Evolutionary conservation across 1,140 invertebrate species (phyloP).

Genomic region (Brevipalpus yothersi): DNA sequence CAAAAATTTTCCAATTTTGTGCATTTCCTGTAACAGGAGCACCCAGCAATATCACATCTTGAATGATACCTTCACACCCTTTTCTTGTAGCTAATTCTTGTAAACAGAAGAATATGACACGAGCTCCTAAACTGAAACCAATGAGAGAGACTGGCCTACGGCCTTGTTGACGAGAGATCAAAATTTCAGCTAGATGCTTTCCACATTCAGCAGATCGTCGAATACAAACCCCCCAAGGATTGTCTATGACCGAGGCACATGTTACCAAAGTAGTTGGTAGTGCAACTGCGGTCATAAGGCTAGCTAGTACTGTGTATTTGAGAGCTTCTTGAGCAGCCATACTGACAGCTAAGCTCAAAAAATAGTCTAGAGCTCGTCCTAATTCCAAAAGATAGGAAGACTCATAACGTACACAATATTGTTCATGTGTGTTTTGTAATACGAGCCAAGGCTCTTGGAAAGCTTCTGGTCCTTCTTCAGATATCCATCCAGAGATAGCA

Average conservation of each 20-base stretch:
- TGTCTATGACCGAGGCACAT: slow-evolving; percentile 35
- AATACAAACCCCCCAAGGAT: slow-evolving; percentile 47
- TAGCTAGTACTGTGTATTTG: slow-evolving; percentile 40
- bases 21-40: slow-evolving; percentile 32
- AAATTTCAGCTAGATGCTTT: slow-evolving; percentile 37
- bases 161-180: slow-evolving; percentile 34
- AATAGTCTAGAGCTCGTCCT: slow-evolving; percentile 35
- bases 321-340: slow-evolving; percentile 44
- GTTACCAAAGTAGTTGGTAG: slow-evolving; percentile 40
- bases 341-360: slow-evolving; percentile 34
- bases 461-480: slow-evolving; percentile 15
- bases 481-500: slow-evolving; percentile 39
- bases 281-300: slow-evolving; percentile 36
- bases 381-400: slow-evolving; percentile 35
- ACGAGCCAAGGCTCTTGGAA: slow-evolving; percentile 29
- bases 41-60: slow-evolving; percentile 41
- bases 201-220: slow-evolving; percentile 35
- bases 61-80: slow-evolving; percentile 33
- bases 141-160: slow-evolving; percentile 42
- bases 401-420: slow-evolving; percentile 42
- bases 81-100: slow-evolving; percentile 28
- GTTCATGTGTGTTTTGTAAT: slow-evolving; percentile 33
- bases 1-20: slow-evolving; percentile 29
- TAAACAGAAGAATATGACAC: slow-evolving; percentile 41
- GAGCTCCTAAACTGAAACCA: slow-evolving; percentile 41